Evolutionary conservation across 2,113 vertebrate genomes (phyloP).

Genomic region (Ochotona curzoniae): DNA sequence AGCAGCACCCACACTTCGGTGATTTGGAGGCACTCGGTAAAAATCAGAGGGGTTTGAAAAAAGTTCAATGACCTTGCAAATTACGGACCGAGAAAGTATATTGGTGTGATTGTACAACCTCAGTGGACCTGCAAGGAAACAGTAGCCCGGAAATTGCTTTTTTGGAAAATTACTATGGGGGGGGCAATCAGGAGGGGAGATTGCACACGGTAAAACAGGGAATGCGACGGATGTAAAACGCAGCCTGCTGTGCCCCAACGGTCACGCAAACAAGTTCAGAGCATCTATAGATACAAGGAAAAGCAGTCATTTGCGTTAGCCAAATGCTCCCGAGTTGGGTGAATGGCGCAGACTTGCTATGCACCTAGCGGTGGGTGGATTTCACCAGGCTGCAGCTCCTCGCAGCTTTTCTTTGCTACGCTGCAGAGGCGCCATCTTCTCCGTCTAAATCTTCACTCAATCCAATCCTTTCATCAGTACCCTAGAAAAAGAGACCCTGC

Average conservation of each 20-base stretch:
- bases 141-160: slow-evolving; percentile 5
- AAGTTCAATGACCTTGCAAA: slow-evolving; percentile 76
- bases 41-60: background rate
- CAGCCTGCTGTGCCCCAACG: background rate
- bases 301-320: slow-evolving; percentile 18
- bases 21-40: slow-evolving; percentile 38
- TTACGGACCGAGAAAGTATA: background rate
- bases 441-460: slow-evolving; percentile 85
- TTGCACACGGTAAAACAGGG: background rate
- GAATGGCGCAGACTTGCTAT: slow-evolving; percentile 72
- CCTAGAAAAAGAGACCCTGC: slow-evolving; percentile 49
- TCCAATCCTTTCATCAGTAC: slow-evolving; percentile 79
- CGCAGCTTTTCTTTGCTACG: slow-evolving; percentile 89
- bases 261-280: slow-evolving; percentile 60
- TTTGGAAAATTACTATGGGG: slow-evolving; percentile 62
- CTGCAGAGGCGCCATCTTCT: slow-evolving; percentile 98
- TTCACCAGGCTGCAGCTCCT: slow-evolving; percentile 83
- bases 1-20: background rate
- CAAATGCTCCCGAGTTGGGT: slow-evolving; percentile 61
- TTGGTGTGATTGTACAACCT: background rate
- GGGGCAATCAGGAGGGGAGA: background rate
- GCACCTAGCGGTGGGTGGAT: slow-evolving; percentile 85
- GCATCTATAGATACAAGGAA: slow-evolving; percentile 50
- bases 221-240: background rate
- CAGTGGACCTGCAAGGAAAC: slow-evolving; percentile 47